Percentiles rank a stretch among this genome's conserved stretches.
Evolutionary conservation across 2,113 vertebrate genomes (phyloP).

Genomic region (Bubalus kerabau): DNA sequence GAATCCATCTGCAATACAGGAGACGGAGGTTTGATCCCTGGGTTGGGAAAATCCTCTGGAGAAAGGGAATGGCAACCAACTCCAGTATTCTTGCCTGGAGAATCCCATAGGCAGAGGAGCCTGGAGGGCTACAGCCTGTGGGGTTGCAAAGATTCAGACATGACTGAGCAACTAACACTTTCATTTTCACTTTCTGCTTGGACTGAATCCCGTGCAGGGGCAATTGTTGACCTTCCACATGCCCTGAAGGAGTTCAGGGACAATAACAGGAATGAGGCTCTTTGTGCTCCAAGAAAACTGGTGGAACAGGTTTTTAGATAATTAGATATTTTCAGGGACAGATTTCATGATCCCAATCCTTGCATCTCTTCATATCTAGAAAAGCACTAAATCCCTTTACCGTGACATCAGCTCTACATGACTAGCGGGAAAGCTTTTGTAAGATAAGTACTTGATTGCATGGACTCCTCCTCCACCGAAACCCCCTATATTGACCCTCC

Average conservation of each 20-base stretch:
- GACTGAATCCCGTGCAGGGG: background rate
- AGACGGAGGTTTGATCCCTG: background rate
- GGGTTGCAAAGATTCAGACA: background rate
- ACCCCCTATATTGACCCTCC: background rate
- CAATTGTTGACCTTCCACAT: background rate
- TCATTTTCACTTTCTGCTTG: background rate
- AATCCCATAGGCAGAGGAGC: background rate
- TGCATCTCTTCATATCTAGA: background rate
- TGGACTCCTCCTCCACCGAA: background rate
- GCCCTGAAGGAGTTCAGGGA: background rate
- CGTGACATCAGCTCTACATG: background rate
- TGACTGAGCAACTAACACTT: background rate
- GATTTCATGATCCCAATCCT: background rate
- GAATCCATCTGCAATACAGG: background rate
- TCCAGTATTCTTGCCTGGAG: background rate
- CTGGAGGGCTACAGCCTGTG: fast-evolving
- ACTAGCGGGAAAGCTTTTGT: background rate
- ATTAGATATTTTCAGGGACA: background rate
- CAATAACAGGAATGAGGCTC: background rate
- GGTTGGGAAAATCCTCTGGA: background rate
- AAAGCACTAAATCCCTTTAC: background rate
- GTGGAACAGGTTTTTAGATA: background rate
- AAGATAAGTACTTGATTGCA: background rate
- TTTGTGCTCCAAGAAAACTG: background rate
- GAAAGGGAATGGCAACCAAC: background rate